Base-by-base conservation (phyloP, 2,113 vertebrate species). In the Montifringilla adamsi region DNA sequence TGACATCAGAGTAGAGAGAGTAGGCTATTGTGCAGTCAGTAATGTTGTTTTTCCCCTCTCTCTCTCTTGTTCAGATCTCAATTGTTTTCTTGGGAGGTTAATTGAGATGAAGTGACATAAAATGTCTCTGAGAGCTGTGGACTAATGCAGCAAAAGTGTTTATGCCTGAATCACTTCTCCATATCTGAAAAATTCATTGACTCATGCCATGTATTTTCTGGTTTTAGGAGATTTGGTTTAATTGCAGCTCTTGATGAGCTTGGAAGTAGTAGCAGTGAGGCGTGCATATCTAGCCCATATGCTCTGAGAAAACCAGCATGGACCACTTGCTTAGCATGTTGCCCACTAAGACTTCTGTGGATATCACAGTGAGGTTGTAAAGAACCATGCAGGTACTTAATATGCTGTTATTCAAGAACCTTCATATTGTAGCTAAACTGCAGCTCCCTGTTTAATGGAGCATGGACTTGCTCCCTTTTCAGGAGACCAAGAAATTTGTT, bases 171-270 rank as follows among this genome's bases (percentile, higher is more conserved):
- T 81, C 62, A 50, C 17, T 77, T 67, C 46, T 92, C 64, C 43
- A 6, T 89, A 70, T 78, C 74, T 88, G 91, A 91, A 69, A 92
- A 94, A 93, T 88, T 83, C 53, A 84, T 88, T 95, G 91, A 84
- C 60, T 96, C 85, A 82, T 82, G 60, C 60, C 83, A 50, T 78
- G 19, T 74, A 68, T 95, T 87, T 96, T 91, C 72, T 84, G 44
- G 22, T 84, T 75, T 83, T 56, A 60, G 78, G 53, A 62, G 15
- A 50, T 72, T 94, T 30, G 47, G 81, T 95, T 75, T 79, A 82
- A 87, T 49, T 85, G 85, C 60, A 75, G 53, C 28, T 68, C 82
- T 72, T 56, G 44, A 53, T 76, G 56, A 94, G 58, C 39, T 74
- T 47, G 78, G 44, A 67, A 70, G 30, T 44, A 47, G 20, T 81